Evolutionary conservation across 2,113 vertebrate genomes (phyloP).

Genomic region (Centropus bengalensis): DNA sequence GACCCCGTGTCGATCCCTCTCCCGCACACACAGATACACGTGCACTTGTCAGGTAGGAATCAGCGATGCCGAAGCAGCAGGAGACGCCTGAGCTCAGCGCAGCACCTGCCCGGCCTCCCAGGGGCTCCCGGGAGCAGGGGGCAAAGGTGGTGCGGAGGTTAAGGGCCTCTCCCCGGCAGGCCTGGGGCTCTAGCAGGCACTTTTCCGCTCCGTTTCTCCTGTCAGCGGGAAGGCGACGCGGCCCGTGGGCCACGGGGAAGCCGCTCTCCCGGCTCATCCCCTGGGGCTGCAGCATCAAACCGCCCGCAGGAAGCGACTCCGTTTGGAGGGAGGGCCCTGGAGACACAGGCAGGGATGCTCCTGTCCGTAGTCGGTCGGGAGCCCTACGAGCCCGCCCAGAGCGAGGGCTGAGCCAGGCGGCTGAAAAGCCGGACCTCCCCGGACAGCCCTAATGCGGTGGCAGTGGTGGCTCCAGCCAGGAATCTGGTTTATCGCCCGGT

Average conservation of each 20-base stretch:
- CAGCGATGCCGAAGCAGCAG: neutral
- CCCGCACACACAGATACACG: no score
- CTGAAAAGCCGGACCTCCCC: neutral
- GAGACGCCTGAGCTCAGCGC: neutral
- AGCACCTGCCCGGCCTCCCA: conserved; percentile 39
- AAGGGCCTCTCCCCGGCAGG: conserved; percentile 22
- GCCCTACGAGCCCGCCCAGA: no score
- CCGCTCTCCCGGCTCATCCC: neutral
- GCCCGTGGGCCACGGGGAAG: neutral
- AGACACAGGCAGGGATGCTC: neutral
- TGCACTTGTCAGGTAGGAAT: neutral
- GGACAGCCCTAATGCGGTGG: neutral
- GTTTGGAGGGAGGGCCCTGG: no score
- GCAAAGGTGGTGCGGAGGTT: conserved; percentile 54
- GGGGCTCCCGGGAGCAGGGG: conserved; percentile 14
- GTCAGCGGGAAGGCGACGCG: neutral
- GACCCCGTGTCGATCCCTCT: neutral
- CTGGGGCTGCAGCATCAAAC: neutral
- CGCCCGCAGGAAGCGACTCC: neutral
- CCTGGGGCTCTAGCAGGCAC: neutral
- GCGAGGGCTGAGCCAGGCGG: no score
- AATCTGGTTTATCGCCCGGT: neutral
- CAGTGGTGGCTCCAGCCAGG: neutral
- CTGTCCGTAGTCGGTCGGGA: neutral
- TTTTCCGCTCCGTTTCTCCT: conserved; percentile 11